Base-by-base conservation (phyloP, 2,888 invertebrate species). In the Perdita meconis region DNA sequence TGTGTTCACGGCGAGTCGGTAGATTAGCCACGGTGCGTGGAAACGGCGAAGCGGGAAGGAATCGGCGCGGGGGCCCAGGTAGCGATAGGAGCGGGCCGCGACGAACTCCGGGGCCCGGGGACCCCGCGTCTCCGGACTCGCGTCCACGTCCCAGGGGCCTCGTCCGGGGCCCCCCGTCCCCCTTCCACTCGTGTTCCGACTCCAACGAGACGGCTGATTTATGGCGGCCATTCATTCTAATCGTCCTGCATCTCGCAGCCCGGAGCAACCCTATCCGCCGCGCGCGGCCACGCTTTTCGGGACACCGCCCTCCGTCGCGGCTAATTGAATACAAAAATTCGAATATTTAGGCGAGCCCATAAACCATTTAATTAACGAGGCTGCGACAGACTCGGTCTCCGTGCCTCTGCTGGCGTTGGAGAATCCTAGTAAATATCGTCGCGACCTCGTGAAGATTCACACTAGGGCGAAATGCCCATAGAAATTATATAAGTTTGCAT, bases 321-420 rank as follows among this genome's bases (percentile, higher is more conserved):
- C 89, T 90, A 90, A 91, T 91, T 90, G 89, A 91, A 89, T 90
- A 89, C 88, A 89, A 90, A 90, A 89, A 89, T 86, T 84, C 83
- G 84, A 87, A 89, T 88, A 88, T 90, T 89, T 87, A 85, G 85
- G 86, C 86, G 22, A 30, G 78, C 87, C 88, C 87, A 88, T 89
- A 89, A 89, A 89, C 87, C 88, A 89, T 88, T 89, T 88, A 89
- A 89, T 89, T 89, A 89, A 89, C 89, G 86, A 89, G 87, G 68
- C 42, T 70, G 50, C 50, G 19, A 44, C 40, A 57, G 53, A 4
- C 61, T 36, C n/a, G 40, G 6, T 13, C 47, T 60, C 59, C 38
- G 36, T 16, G 16, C 36, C 19, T 22, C 57, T 30, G 30, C 6
- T 6, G 30, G 19, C 22, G 47, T 61, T 74, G n/a, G n/a, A 64